A percentile compares a stretch with the other conserved stretches of the same genome.
phyloP scores from a whole-genome alignment of 2,113 vertebrate species.

The Pluvianellus socialis region DNA sequence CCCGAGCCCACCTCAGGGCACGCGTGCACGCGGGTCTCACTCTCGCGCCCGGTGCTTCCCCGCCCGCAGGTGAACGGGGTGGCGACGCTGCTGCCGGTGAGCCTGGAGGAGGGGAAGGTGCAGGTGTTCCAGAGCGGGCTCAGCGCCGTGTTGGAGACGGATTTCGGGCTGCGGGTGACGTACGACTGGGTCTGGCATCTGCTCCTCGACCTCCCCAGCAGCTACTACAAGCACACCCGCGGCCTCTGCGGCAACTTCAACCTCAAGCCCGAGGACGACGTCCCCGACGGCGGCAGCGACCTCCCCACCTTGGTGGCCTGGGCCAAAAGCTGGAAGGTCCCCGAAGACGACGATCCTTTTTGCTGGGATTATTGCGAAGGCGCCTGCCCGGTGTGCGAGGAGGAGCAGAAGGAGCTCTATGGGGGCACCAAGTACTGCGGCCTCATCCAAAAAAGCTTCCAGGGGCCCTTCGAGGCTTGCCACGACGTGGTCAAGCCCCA shows the following conservation, averaged over 20 bases:
- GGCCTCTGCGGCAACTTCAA: slow-evolving; percentile 84
- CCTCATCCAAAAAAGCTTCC: slow-evolving; percentile 28
- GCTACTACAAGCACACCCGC: slow-evolving; percentile 59
- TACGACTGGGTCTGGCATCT: slow-evolving; percentile 78
- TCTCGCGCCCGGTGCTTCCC: fast-evolving
- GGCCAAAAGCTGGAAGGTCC: slow-evolving; percentile 71
- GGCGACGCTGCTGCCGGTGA: slow-evolving; percentile 47
- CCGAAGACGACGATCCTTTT: slow-evolving; percentile 45
- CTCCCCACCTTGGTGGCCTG: slow-evolving; percentile 28
- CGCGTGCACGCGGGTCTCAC: neutral
- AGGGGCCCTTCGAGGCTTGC: slow-evolving; percentile 74
- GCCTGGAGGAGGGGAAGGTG: slow-evolving; percentile 19
- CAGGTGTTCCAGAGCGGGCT: slow-evolving; percentile 20
- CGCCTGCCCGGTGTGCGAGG: slow-evolving; percentile 69
- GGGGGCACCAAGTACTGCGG: slow-evolving; percentile 68
- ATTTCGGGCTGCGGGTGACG: slow-evolving; percentile 74
- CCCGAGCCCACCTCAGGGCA: too few species aligned
- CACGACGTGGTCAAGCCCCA: slow-evolving; percentile 35
- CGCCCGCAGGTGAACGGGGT: slow-evolving; percentile 48
- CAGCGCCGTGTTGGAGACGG: slow-evolving; percentile 43
- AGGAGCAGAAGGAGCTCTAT: slow-evolving; percentile 21
- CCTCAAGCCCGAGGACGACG: slow-evolving; percentile 46
- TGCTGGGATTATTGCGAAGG: slow-evolving; percentile 78
- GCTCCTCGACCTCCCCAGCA: slow-evolving; percentile 72
- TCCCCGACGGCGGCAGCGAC: neutral